Base-by-base conservation (phyloP, 92 coral and sea anemone genomes). In the Epizoanthus ramosus region DNA sequence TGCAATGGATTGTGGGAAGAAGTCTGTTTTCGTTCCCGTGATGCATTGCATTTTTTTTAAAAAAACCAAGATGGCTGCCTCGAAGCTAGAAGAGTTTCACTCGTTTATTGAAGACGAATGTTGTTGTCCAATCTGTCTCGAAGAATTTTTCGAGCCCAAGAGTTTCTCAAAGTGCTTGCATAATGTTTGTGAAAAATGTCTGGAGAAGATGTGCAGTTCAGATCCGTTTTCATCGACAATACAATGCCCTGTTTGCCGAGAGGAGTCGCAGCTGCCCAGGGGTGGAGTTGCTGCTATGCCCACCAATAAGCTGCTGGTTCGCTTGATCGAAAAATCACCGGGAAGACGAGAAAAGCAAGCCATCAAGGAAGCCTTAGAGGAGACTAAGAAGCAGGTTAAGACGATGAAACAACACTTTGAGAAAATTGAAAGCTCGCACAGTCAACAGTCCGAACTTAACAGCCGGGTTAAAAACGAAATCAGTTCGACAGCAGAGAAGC, bases 331-430 rank as follows among this genome's bases (percentile, higher is more conserved):
- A 59, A 61, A 77, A 77, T 35, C 58, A 12, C 82, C 82, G 28
- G 82, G 82, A 77, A 77, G 82, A 61, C 82, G 7, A 77, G 82
- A 61, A 77, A 77, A 77, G n/a, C 71, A 39, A 43, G 82, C 71
- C 6, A 77, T 77, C 45, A 77, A 77, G 63, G 63, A 77, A 5
- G 82, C 82, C 45, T 60, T 77, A 22, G 82, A 77, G 60, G 59
- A 77, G 19, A 45, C 41, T 7, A 77, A 63, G 17, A 31, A 63
- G 45, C 45, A 45, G 14, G 59, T 77, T 60, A 4, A 4, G 54
- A 69, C n/a, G 24, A 61, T 77, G 57, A 77, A 77, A 14, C 58
- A 77, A 43, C 45, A 77, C 59, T 41, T 61, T 3, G 82, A 77
- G 17, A 77, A 50, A 23, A 21, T 77, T 12, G 59, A 77, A 8